These are phyloP conservation scores for Hofmannophila pseudospretella DNA, from an alignment of 2,888 invertebrate genomes.

Conservation along the genomic window DNA sequence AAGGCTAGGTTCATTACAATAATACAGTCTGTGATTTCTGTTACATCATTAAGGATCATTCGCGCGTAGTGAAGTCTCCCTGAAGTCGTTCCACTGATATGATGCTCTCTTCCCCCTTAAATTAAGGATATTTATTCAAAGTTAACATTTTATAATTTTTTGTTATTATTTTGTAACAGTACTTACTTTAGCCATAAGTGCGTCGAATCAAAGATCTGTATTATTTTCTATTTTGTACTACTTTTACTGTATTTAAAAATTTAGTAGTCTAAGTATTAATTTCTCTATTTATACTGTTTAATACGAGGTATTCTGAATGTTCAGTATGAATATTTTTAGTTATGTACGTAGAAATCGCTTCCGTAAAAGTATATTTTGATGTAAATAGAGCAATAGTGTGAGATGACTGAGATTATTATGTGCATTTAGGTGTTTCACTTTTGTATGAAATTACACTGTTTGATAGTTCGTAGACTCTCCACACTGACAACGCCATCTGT, in stretches of 20 bases:
- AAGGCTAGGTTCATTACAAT: slow-evolving; percentile 8
- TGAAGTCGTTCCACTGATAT: slow-evolving; percentile 23
- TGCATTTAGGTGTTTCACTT: slow-evolving; percentile 55
- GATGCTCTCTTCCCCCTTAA: slow-evolving; percentile 62
- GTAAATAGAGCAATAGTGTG: slow-evolving; percentile 60
- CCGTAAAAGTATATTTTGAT: slow-evolving; percentile 45
- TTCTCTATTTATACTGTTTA: slow-evolving; percentile 59
- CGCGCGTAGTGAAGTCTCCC: slow-evolving; percentile 7
- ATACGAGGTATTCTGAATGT: slow-evolving; percentile 72
- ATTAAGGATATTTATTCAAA: slow-evolving; percentile 72
- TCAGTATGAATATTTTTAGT: slow-evolving; percentile 61
- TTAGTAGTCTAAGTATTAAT: slow-evolving; percentile 53
- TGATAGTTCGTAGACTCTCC: background rate
- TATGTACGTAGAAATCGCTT: slow-evolving; percentile 50
- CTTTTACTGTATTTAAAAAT: slow-evolving; percentile 68
- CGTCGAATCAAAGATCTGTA: slow-evolving; percentile 77
- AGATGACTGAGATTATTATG: slow-evolving; percentile 71
- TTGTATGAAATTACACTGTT: background rate
- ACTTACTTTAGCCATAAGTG: slow-evolving; percentile 69
- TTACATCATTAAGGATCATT: background rate
- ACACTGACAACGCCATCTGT: slow-evolving; percentile 39
- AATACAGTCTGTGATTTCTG: slow-evolving; percentile 13
- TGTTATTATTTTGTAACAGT: slow-evolving; percentile 63
- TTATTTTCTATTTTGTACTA: slow-evolving; percentile 77
- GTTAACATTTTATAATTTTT: slow-evolving; percentile 58